A percentile compares a stretch with the other conserved stretches of the same genome.
Evolutionary conservation across 2,113 vertebrate genomes (phyloP).

Genomic region (Struthidea cinerea): DNA sequence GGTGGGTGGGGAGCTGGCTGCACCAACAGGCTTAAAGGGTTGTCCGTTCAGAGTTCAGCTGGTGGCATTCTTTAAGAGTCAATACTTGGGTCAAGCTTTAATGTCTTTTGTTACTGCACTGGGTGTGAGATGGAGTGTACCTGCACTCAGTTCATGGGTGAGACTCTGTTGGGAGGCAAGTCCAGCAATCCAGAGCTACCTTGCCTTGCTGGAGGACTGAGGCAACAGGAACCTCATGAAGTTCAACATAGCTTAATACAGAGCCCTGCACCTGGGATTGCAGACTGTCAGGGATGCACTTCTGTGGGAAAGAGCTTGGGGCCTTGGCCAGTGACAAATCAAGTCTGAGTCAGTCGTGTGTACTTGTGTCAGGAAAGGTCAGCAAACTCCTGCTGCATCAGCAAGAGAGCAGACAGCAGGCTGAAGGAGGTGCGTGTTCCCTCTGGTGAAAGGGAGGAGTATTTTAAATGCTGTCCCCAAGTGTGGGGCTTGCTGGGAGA

Average conservation of each 20-base stretch:
- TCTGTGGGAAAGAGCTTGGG: neutral
- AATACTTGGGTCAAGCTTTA: neutral
- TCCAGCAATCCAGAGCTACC: neutral
- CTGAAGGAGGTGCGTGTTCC: neutral
- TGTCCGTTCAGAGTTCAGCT: neutral
- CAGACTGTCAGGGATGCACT: neutral
- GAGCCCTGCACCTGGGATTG: neutral
- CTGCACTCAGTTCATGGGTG: rapidly evolving
- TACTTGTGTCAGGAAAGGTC: neutral
- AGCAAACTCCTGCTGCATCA: neutral
- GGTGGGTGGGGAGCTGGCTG: neutral
- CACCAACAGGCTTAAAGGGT: neutral
- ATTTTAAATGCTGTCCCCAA: neutral
- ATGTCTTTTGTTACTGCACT: neutral
- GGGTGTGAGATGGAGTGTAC: neutral
- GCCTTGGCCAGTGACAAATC: neutral
- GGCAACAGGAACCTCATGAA: neutral
- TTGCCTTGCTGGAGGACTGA: neutral
- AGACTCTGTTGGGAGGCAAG: neutral
- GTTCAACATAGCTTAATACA: neutral
- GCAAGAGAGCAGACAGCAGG: neutral
- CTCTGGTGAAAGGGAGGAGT: neutral
- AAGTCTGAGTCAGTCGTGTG: neutral
- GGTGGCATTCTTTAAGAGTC: neutral
- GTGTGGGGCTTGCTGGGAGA: neutral